Conservation (phyloP, 2,888 invertebrate genomes). For the Euplexia lucipara region DNA sequence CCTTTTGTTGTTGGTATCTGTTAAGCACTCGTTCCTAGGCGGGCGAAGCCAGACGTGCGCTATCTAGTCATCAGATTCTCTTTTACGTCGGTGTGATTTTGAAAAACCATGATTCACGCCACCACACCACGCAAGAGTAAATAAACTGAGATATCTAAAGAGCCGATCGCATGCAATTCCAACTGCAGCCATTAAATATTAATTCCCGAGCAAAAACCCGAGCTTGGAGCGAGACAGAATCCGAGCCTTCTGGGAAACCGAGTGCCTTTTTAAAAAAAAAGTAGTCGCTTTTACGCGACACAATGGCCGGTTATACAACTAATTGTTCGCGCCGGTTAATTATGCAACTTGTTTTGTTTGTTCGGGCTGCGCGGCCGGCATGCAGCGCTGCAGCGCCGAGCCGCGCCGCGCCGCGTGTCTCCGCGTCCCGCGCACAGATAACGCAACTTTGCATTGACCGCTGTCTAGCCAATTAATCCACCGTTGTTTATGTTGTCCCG, state of each 20-base stretch:
- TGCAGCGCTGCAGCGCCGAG: constrained; percentile 44
- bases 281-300: constrained; percentile 80
- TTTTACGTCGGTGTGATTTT: constrained; percentile 58
- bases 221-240: constrained; percentile 74
- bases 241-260: constrained; percentile 87
- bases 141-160: constrained; percentile 78
- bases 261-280: constrained; percentile 76
- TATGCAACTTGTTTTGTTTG: constrained; percentile 83
- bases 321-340: constrained; percentile 87
- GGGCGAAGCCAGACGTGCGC: constrained; percentile 56
- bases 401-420: constrained; percentile 45
- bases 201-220: constrained; percentile 81
- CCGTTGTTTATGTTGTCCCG: constrained; percentile 65
- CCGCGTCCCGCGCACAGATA: constrained; percentile 54
- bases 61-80: constrained; percentile 62
- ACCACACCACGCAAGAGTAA: constrained; percentile 71
- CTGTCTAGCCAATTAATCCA: constrained; percentile 72
- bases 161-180: constrained; percentile 80
- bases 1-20: constrained; percentile 55
- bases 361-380: constrained; percentile 65
- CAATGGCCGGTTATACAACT: constrained; percentile 87
- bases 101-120: constrained; percentile 72
- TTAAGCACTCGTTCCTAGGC: constrained; percentile 49
- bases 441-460: constrained; percentile 63
- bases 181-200: constrained; percentile 84